Base-by-base conservation (phyloP, 2,797 vertebrate genomes). In the Channa striata region DNA sequence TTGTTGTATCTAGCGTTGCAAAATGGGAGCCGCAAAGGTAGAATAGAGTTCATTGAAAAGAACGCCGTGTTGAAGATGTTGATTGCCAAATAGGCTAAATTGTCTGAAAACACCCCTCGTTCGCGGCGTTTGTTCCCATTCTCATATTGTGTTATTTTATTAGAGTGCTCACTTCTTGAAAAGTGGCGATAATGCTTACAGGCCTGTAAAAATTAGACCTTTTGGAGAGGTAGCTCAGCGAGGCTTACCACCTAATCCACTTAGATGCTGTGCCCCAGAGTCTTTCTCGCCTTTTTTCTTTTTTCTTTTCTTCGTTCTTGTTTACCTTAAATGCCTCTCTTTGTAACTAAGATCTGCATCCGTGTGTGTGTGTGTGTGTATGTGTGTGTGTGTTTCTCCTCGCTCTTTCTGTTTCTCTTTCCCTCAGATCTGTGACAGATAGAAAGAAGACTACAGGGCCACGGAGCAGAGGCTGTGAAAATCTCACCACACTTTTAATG, bases 401-500 rank as follows among this genome's bases (percentile, higher is more conserved):
- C 57, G 40, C 62, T 60, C 61, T 59, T 40, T 72, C 48, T 23
- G 51, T 52, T 39, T 65, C 54, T 61, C 61, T 68, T 58, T 67
- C 72, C 63, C 64, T 85, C 77, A 40, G 69, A 87, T 87, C 64
- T 50, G 66, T 54, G 82, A 82, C 78, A 64, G 78, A 84, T 79
- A 73, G 82, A 73, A 61, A 36, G 74, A 81, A 68, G 74, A 81
- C 81, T 69, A 78, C 83, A 48, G 81, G 89, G 86, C 84, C 77
- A 82, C 46, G 51, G 83, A 89, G 88, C 75, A 80, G 84, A 91
- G 86, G 85, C 91, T 90, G 89, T 86, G 89, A 88, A 93, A 92
- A 91, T 91, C 91, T 90, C 91, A 80, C 91, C 89, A 88, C 91
- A 93, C 91, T 94, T 93, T 93, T 93, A 94, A 93, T 94, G 93